Conservation (phyloP, 2,113 vertebrate species). For the Notarius quadriscutis region DNA sequence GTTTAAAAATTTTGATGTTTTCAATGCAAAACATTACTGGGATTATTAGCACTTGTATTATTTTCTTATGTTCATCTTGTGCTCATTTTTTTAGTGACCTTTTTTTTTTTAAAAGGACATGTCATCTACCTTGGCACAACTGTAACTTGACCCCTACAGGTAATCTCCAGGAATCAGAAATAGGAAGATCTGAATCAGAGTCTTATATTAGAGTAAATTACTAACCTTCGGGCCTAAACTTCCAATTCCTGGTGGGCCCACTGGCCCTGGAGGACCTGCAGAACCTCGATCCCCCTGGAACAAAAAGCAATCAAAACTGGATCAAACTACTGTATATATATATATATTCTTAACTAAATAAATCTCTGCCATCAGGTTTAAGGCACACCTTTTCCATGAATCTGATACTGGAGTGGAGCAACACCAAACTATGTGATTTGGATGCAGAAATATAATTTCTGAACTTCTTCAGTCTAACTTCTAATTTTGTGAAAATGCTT, state of each 20-base stretch:
- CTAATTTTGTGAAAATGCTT: not conserved
- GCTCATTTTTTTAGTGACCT: not conserved
- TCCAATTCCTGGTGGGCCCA: slow-evolving; percentile 70
- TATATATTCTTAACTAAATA: not conserved
- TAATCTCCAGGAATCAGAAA: not conserved
- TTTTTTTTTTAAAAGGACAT: not conserved
- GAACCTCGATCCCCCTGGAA: slow-evolving; percentile 79
- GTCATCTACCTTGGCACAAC: not conserved
- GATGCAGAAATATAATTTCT: not conserved
- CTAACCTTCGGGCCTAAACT: slow-evolving; percentile 77
- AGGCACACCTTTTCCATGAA: not conserved
- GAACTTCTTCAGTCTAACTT: not conserved
- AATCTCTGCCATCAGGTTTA: not conserved
- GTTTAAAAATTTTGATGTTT: not conserved
- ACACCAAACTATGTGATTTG: not conserved
- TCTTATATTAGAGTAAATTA: not conserved
- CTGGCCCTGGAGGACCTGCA: slow-evolving; percentile 70
- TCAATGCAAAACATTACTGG: not conserved
- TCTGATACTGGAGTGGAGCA: not conserved
- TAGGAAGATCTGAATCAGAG: not conserved
- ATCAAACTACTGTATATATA: too few species aligned
- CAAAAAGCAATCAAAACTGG: not conserved
- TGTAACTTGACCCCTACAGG: not conserved
- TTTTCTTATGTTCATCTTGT: not conserved
- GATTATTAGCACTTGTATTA: not conserved